Base-by-base conservation (phyloP, 1,140 invertebrate genomes). In the Cotesia chilonis region DNA sequence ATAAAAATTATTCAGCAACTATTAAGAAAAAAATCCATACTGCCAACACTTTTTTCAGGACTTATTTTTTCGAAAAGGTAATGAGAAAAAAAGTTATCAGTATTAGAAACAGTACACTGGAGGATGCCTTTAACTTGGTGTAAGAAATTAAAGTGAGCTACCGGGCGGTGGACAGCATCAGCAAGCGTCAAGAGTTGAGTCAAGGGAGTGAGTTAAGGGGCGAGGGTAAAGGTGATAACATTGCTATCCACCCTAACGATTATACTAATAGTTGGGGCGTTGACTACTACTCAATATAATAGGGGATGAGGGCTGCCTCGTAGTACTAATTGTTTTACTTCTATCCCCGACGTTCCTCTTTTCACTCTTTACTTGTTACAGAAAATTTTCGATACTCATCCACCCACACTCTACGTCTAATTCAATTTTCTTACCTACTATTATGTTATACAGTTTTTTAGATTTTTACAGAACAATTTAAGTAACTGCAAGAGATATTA, bases 191-290 rank as follows among this genome's bases (percentile, higher is more conserved):
- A 47, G 41, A 47, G 41, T 47, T 10, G 5, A 47, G 41, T 10
- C 41, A 47, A 47, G 79, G 80, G 79, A 80, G 76, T 77, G 77
- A 75, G 78, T 76, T 77, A 76, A 78, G 78, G 75, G 74, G 77
- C 75, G 73, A 72, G 77, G 76, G 78, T 76, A n/a, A 17, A 38
- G 35, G 37, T 37, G 54, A 47, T 47, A 14, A 63, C 12, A 37
- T 28, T 35, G 41, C 28, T 28, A 41, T 75, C 75, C 73, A 47
- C 76, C 75, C 74, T 74, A 74, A 72, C 78, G 79, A 81, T 81
- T 81, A 80, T 78, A 79, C 79, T 80, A 81, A 81, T 79, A 81
- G 79, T 80, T 74, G 78, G 79, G 80, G 80, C 78, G 80, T 80
- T 78, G 79, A 80, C 79, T 47, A 47, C 41, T 47, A 47, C 41